A percentile compares a stretch with the other conserved stretches of the same genome.
These are phyloP conservation scores for Patiria miniata DNA, from an alignment of 35 echinoderm and acorn worm genomes.

Conservation along the genomic window DNA sequence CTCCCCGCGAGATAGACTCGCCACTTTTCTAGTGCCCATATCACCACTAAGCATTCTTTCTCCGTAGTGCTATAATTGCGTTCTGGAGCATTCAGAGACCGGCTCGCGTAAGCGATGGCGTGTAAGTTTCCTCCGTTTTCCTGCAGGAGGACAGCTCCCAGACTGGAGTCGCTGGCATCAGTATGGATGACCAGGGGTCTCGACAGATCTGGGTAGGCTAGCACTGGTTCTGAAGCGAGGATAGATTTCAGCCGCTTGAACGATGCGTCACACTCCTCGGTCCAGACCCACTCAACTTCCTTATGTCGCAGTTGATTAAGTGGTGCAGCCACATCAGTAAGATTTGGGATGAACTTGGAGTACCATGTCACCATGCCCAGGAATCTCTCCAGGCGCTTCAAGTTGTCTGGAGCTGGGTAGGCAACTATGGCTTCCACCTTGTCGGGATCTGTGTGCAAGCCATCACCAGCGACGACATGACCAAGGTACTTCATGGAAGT, in stretches of 20 bases:
- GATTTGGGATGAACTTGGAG: conserved; percentile 43
- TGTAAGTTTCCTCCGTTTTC: not conserved
- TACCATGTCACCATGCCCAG: conserved; percentile 42
- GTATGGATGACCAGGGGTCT: conserved; percentile 41
- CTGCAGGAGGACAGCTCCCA: conserved; percentile 51
- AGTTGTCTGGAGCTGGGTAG: conserved; percentile 5
- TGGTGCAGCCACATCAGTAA: conserved; percentile 14
- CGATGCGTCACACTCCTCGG: not conserved
- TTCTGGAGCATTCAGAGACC: conserved; percentile 2
- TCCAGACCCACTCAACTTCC: conserved; percentile 12
- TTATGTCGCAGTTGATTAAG: conserved; percentile 28
- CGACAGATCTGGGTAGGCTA: conserved; percentile 28
- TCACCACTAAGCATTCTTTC: conserved; percentile 52
- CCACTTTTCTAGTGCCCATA: conserved; percentile 58
- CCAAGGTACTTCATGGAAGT: conserved; percentile 45
- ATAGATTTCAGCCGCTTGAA: conserved; percentile 2
- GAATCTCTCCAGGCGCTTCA: conserved; percentile 2
- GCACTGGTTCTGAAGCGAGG: conserved; percentile 31
- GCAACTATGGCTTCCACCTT: conserved; percentile 39
- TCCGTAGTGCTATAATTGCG: conserved; percentile 52
- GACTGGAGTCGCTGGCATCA: conserved; percentile 40
- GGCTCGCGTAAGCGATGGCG: conserved; percentile 42
- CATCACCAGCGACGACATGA: conserved; percentile 44
- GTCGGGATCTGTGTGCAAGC: conserved; percentile 41
- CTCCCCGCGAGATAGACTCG: conserved; percentile 43